Percentiles rank a stretch among this genome's conserved stretches.
phyloP scores from a whole-genome alignment of 2,113 vertebrate genomes.

The Callorhinus ursinus region DNA sequence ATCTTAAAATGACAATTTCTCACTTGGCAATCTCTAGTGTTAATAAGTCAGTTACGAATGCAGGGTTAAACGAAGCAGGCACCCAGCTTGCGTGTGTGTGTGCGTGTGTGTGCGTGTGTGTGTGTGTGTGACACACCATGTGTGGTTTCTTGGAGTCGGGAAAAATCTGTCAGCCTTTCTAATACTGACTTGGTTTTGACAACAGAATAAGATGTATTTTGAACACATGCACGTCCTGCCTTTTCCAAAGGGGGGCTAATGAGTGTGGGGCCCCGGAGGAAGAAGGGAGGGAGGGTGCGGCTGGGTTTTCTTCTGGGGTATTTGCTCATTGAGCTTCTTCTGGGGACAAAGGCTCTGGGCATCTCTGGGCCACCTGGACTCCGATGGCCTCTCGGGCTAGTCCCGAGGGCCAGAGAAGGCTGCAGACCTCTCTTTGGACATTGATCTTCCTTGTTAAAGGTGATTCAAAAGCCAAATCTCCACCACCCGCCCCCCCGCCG shows the following conservation, averaged over 20 bases:
- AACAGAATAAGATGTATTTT: constrained; percentile 63
- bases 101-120: neutral
- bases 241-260: constrained; percentile 17
- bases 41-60: constrained; percentile 47
- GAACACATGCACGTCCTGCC: neutral
- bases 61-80: constrained; percentile 57
- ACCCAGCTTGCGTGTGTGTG: neutral
- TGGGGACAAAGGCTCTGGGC: neutral
- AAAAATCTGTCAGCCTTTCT: constrained; percentile 60
- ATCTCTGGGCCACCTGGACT: neutral
- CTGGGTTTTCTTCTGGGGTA: neutral
- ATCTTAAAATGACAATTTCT: constrained; percentile 57
- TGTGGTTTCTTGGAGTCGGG: constrained; percentile 48
- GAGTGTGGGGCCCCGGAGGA: neutral
- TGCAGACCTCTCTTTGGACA: constrained; percentile 64
- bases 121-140: neutral
- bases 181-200: constrained; percentile 59
- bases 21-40: constrained; percentile 36
- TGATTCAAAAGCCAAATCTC: neutral
- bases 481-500: rapidly evolving
- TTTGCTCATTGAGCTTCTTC: neutral
- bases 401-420: constrained; percentile 56
- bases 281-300: rapidly evolving
- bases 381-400: constrained; percentile 43
- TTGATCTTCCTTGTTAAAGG: constrained; percentile 67